Base-by-base conservation (phyloP, 2,888 invertebrate species). In the Heliconius hortense region DNA sequence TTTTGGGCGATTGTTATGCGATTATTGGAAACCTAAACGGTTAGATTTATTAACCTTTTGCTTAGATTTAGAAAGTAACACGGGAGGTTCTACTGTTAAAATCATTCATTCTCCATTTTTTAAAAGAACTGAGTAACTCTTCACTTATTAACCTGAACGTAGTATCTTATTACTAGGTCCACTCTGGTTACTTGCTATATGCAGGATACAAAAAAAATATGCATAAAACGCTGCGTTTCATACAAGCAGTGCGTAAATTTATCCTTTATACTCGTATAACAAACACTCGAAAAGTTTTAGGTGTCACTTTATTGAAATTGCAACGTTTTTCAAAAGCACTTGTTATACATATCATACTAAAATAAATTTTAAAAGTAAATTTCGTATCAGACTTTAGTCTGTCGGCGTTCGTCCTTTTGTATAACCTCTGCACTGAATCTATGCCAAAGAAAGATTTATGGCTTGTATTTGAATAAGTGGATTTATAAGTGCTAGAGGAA, bases 291-390 rank as follows among this genome's bases (percentile, higher is more conserved):
- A 80, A 81, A 81, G 76, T 81, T 82, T 80, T 76, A 71, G 78
- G 79, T 79, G 81, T 81, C 81, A 80, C 80, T 81, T 82, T 82
- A 81, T 79, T 76, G 79, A 79, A 79, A 80, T 80, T 79, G 82
- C 80, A 62, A 76, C 80, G 80, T 82, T 80, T 80, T 82, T 81
- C 82, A 77, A 80, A 77, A 75, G 81, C 8, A 56, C 56, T 56
- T 56, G 56, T 56, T 56, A 56, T 26, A 60, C 26, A 26, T 77
- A 73, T 79, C 74, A 74, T 64, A 79, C 76, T 77, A 73, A 77
- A 79, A 80, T 78, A 77, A 64, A 66, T 39, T 66, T 35, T 75
- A 77, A 78, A 79, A 79, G 77, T 79, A 79, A 76, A 75, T 69
- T 43, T 69, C 35, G 64, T 15, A 74, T 72, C 77, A 76, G 78